Conservation (phyloP, 2,888 invertebrate species). For the Taphrorychus bicolor region DNA sequence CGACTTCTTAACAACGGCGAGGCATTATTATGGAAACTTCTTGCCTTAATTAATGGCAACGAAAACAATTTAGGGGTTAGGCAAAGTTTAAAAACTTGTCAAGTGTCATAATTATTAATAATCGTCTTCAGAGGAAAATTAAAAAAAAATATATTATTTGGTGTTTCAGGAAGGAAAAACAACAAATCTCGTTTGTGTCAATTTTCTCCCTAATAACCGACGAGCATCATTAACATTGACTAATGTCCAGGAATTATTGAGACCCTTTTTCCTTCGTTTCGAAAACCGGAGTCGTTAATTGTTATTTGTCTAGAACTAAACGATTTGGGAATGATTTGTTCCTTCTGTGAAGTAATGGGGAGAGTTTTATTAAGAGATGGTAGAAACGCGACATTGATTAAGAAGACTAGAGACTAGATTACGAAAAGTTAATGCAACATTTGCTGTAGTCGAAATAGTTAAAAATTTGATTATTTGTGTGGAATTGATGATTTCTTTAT, state of each 20-base stretch:
- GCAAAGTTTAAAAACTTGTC: conserved; percentile 24
- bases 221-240: conserved; percentile 32
- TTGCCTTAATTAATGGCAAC: conserved; percentile 29
- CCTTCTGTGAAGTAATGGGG: not conserved
- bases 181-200: conserved; percentile 31
- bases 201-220: conserved; percentile 27
- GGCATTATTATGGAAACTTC: conserved; percentile 20
- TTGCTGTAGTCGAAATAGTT: too few relatives aligned
- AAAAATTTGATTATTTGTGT: too few relatives aligned
- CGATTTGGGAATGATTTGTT: conserved; percentile 8
- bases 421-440: too few relatives aligned
- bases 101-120: conserved; percentile 31
- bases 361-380: not conserved
- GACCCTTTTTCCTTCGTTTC: conserved; percentile 21
- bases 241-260: conserved; percentile 28
- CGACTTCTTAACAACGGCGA: conserved; percentile 11
- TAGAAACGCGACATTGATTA: too few relatives aligned
- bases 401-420: too few relatives aligned
- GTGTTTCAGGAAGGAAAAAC: not conserved
- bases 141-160: too few relatives aligned
- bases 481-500: too few relatives aligned
- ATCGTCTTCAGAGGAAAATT: not conserved
- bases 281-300: conserved; percentile 28
- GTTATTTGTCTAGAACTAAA: conserved; percentile 31
- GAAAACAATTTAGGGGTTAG: conserved; percentile 30